phyloP scores from a whole-genome alignment of 2,113 vertebrate species.

The Pipra filicauda region DNA sequence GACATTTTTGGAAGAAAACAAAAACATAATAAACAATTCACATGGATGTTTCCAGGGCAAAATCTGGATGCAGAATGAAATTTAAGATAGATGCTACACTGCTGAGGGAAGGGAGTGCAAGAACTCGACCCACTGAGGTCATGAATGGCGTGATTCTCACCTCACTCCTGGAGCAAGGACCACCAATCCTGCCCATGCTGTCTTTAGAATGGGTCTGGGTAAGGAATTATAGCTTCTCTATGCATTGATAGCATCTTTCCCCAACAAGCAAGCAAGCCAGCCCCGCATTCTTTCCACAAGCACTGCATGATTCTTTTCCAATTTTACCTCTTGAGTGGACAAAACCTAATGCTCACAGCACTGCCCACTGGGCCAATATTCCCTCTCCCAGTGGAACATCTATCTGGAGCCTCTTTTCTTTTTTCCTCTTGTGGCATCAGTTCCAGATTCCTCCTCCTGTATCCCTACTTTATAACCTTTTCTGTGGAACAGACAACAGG shows the following conservation, averaged over 20 bases:
- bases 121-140: not conserved
- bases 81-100: not conserved
- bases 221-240: not conserved
- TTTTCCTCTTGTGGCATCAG: not conserved
- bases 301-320: not conserved
- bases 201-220: not conserved
- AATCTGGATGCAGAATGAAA: not conserved
- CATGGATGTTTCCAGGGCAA: not conserved
- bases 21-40: not conserved
- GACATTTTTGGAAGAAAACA: not conserved
- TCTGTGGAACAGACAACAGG: not conserved
- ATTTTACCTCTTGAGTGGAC: not conserved
- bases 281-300: not conserved
- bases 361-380: not conserved
- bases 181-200: not conserved
- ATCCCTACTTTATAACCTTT: not conserved
- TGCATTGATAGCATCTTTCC: not conserved
- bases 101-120: not conserved
- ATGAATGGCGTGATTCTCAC: not conserved
- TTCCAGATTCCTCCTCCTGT: not conserved
- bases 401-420: not conserved
- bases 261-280: not conserved
- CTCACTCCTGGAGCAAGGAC: not conserved
- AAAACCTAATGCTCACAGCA: not conserved
- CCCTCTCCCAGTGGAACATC: not conserved